Evolutionary conservation across 1,140 invertebrate species (phyloP).

Genomic region (Leptestheria dahalacensis): DNA sequence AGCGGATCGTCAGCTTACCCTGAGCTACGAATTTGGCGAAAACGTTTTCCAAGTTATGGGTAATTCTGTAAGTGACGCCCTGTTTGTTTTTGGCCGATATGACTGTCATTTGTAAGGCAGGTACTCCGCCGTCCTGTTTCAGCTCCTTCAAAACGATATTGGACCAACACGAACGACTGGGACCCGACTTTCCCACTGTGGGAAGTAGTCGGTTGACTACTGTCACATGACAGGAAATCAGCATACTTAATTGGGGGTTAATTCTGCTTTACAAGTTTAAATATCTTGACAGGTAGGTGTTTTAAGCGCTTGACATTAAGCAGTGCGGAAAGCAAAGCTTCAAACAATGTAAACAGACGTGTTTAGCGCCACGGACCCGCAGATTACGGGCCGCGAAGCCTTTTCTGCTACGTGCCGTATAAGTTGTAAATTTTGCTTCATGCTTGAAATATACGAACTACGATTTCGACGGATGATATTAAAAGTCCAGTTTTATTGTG

Average conservation of each 20-base stretch:
- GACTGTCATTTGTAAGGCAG: constrained; percentile 32
- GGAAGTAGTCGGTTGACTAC: constrained; percentile 39
- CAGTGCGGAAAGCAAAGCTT: no score
- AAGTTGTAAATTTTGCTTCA: no score
- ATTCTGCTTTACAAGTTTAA: background rate
- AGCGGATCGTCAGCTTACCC: constrained; percentile 54
- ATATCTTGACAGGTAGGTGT: no score
- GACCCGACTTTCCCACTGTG: constrained; percentile 31
- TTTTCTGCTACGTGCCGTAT: no score
- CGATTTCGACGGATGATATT: no score
- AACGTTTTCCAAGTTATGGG: constrained; percentile 43
- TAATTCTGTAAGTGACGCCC: constrained; percentile 44
- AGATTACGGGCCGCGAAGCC: no score
- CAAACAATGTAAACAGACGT: no score
- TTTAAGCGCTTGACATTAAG: no score
- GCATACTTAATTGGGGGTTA: constrained; percentile 33
- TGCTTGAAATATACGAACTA: no score
- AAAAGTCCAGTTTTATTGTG: no score
- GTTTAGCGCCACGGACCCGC: no score
- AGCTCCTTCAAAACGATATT: constrained; percentile 36
- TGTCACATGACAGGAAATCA: constrained; percentile 45
- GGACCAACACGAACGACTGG: constrained; percentile 46
- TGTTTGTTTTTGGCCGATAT: constrained; percentile 46
- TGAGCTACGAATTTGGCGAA: constrained; percentile 50
- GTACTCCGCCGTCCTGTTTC: constrained; percentile 30